Conservation (phyloP, 1,140 invertebrate genomes). For the Diorhabda sublineata region DNA sequence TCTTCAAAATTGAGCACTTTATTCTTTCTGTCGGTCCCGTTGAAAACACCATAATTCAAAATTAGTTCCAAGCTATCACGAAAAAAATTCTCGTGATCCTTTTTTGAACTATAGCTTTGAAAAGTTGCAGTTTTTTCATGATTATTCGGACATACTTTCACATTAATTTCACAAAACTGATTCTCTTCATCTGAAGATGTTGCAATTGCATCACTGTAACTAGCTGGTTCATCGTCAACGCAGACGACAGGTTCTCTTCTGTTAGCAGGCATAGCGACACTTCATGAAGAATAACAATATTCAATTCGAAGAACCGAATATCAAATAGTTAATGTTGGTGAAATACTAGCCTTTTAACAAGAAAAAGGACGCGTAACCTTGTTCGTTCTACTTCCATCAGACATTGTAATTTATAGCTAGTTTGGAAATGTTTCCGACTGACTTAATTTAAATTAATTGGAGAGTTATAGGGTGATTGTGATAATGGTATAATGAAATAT, state of each 20-base stretch:
- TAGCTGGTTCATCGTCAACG: slow-evolving; percentile 28
- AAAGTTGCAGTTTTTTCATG: slow-evolving; percentile 28
- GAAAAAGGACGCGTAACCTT: neutral
- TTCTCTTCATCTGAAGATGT: slow-evolving; percentile 34
- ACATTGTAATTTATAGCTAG: too few relatives aligned
- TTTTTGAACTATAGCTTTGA: slow-evolving; percentile 53
- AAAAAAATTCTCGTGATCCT: slow-evolving; percentile 68
- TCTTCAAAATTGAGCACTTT: slow-evolving; percentile 73
- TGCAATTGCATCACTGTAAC: slow-evolving; percentile 32
- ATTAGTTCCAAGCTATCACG: slow-evolving; percentile 65
- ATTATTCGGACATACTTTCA: neutral
- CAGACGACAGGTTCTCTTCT: slow-evolving; percentile 21
- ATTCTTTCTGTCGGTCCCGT: slow-evolving; percentile 62
- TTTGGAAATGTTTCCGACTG: too few relatives aligned
- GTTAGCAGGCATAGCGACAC: slow-evolving; percentile 32
- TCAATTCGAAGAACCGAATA: neutral
- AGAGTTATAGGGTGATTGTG: too few relatives aligned
- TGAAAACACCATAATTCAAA: slow-evolving; percentile 69
- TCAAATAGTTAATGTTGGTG: neutral
- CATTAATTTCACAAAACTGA: slow-evolving; percentile 8
- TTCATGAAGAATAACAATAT: slow-evolving; percentile 6
- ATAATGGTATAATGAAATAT: too few relatives aligned
- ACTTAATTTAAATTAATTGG: too few relatives aligned
- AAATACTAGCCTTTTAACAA: neutral
- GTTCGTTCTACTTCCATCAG: neutral